phyloP scores from a whole-genome alignment of 2,888 invertebrate genomes.

The Dryadula phaetusa region DNA sequence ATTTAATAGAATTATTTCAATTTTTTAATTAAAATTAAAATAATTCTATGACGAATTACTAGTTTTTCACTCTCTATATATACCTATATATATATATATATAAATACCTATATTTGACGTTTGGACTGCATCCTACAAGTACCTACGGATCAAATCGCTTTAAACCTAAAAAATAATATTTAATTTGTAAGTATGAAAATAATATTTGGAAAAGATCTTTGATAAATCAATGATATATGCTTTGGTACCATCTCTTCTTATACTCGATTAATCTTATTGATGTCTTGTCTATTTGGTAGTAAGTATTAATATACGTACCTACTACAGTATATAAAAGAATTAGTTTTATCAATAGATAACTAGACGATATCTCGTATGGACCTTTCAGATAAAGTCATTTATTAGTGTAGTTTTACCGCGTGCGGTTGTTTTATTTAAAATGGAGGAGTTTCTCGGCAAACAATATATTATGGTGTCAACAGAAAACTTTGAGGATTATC shows the following conservation, averaged over 20 bases:
- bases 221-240: neutral
- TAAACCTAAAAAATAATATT: too few species aligned
- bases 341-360: slow-evolving; percentile 33
- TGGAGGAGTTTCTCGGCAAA: slow-evolving; percentile 67
- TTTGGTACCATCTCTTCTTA: neutral
- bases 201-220: too few species aligned
- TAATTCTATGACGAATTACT: too few species aligned
- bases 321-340: slow-evolving; percentile 16
- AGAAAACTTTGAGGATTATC: slow-evolving; percentile 56
- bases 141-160: too few species aligned
- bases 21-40: neutral
- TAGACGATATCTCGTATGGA: slow-evolving; percentile 28
- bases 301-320: neutral
- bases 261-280: neutral
- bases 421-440: slow-evolving; percentile 46
- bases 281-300: neutral
- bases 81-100: too few species aligned
- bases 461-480: slow-evolving; percentile 51
- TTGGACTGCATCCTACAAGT: too few species aligned
- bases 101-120: too few species aligned
- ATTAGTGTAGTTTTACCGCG: slow-evolving; percentile 6
- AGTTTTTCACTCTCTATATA: too few species aligned
- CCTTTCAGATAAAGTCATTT: slow-evolving; percentile 25
- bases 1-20: neutral
- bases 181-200: too few species aligned